Evolutionary conservation across 2,113 vertebrate genomes (phyloP).

Genomic region (Gambusia affinis): DNA sequence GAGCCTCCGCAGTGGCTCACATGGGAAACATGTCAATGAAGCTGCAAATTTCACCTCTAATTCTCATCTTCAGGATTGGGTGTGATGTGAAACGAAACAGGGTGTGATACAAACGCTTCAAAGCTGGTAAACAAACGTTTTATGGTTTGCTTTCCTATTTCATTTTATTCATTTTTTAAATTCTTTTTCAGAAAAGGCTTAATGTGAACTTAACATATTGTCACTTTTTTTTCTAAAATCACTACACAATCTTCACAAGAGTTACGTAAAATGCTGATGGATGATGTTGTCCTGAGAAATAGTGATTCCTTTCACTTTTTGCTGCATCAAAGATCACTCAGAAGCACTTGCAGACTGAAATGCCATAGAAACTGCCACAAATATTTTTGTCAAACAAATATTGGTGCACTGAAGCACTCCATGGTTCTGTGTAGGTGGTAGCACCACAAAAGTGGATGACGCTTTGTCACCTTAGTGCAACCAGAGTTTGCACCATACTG

Average conservation of each 20-base stretch:
- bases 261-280: constrained; percentile 32
- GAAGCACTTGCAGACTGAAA: constrained; percentile 64
- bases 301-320: constrained; percentile 73
- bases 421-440: constrained; percentile 64
- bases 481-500: constrained; percentile 76
- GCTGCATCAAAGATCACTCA: constrained; percentile 77
- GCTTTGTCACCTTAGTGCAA: constrained; percentile 76
- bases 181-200: constrained; percentile 4
- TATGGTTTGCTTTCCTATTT: neutral
- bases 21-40: constrained; percentile 64
- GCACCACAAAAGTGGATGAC: constrained; percentile 78
- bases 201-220: constrained; percentile 24
- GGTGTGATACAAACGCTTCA: constrained; percentile 31
- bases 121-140: constrained; percentile 45
- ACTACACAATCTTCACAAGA: constrained; percentile 40
- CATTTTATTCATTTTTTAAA: neutral
- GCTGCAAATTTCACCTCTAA: constrained; percentile 65
- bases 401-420: constrained; percentile 63
- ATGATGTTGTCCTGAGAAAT: constrained; percentile 77
- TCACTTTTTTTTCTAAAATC: constrained; percentile 17
- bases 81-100: constrained; percentile 65
- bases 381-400: constrained; percentile 84
- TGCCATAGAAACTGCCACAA: constrained; percentile 86
- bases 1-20: constrained; percentile 53
- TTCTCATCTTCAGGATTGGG: constrained; percentile 54